These are phyloP conservation scores for Polydesmus complanatus DNA, from an alignment of 2,888 invertebrate species.

Conservation along the genomic window DNA sequence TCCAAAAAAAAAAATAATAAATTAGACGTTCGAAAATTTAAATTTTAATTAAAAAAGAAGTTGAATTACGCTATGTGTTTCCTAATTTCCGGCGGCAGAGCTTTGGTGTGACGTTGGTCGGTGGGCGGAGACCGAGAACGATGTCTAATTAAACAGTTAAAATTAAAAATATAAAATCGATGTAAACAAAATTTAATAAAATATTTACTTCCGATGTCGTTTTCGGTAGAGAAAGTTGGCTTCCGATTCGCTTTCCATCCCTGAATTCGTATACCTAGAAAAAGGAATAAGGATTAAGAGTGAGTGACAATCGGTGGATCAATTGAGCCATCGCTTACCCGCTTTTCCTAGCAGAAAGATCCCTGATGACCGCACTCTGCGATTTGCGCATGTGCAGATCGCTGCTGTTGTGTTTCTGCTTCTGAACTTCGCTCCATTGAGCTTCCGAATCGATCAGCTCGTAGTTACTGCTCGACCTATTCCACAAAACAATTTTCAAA, in stretches of 20 bases:
- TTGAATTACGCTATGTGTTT: constrained; percentile 58
- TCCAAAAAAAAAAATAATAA: constrained; percentile 2
- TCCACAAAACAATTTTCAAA: background rate
- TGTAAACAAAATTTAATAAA: constrained; percentile 1
- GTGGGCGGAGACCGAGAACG: constrained; percentile 46
- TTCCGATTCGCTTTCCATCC: constrained; percentile 19
- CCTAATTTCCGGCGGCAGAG: constrained; percentile 60
- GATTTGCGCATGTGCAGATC: constrained; percentile 9
- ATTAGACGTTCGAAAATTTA: background rate
- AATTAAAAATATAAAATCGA: background rate
- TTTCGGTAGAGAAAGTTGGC: constrained; percentile 13
- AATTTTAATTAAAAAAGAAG: background rate
- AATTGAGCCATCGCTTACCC: constrained; percentile 15
- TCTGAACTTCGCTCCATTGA: constrained; percentile 78
- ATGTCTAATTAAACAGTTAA: constrained; percentile 18
- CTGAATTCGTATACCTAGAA: constrained; percentile 17
- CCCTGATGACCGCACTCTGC: constrained; percentile 17
- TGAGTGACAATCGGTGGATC: too few species aligned
- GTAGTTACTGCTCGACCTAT: constrained; percentile 23
- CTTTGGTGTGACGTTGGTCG: constrained; percentile 41
- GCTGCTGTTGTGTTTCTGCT: constrained; percentile 41
- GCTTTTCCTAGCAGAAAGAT: constrained; percentile 14
- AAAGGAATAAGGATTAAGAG: too few species aligned
- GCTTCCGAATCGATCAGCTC: constrained; percentile 75
- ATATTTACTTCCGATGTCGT: constrained; percentile 15